Evolutionary conservation across 2,113 vertebrate species (phyloP), one percentile per base, ranked within the genome.

Genomic region (Machaerirhynchus nigripectus): DNA sequence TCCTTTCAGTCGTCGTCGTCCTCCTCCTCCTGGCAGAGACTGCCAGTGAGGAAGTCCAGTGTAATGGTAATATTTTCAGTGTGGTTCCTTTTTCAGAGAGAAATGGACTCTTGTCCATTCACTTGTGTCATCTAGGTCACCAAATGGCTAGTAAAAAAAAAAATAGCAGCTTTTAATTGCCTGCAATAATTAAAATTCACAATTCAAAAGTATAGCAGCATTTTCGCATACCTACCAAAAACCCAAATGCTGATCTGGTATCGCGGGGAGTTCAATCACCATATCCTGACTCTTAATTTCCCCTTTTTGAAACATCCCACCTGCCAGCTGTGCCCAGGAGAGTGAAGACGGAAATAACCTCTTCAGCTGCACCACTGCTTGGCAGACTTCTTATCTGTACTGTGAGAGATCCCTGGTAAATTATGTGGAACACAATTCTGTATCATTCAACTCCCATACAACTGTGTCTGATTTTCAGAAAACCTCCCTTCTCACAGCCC

Each of bases 261-360:
- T 73, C 5, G 2, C 20, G 39, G 76, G 69, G 83, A 89, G 77
- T 65, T 94, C 80, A 74, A 19, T 75, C 84, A 75, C 75, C 8
- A 3, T 47, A 93, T 63, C 90, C 91, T 84, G 56, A 86, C 76
- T 89, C 50, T 33, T 81, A 55, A 95, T 90, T 96, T 95, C 84
- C 80, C 83, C 57, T 83, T 87, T 83, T 40, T 81, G 57, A 89
- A 81, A 81, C 69, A 90, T 74, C 69, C 87, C 75, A 89, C 84
- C 92, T 76, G 64, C 81, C 94, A 93, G 95, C 88, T 86, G 92
- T 71, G 80, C 82, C 88, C 69, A 63, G 75, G 73, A 87, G 88
- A 95, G 47, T 33, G 67, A 89, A 70, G 73, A 93, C 3, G 13
- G 87, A 93, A 96, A 96, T 87, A 96, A 95, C 90, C 85, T 95